phyloP scores from a whole-genome alignment of 2,888 invertebrate genomes.

The Caenorhabditis auriculariae region DNA sequence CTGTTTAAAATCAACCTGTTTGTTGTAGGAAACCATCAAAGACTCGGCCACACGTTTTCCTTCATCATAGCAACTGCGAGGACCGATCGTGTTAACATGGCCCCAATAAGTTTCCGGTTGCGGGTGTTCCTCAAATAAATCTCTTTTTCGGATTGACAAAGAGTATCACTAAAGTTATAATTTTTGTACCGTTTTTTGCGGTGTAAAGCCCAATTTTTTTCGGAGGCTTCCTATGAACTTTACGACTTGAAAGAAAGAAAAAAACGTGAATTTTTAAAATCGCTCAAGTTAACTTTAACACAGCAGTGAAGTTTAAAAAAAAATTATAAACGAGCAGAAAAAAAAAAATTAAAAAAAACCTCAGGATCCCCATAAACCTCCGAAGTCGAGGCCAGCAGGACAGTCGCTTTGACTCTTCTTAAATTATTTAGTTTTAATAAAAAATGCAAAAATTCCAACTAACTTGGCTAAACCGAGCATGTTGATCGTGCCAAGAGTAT shows the following conservation, averaged over 20 bases:
- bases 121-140: conserved; percentile 73
- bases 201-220: not conserved
- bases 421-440: conserved; percentile 4
- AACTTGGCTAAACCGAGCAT: conserved; percentile 65
- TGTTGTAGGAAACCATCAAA: conserved; percentile 90
- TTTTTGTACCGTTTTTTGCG: not conserved
- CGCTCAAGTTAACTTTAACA: too few relatives aligned
- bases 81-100: conserved; percentile 90
- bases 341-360: conserved; percentile 28
- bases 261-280: too few relatives aligned
- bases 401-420: conserved; percentile 59
- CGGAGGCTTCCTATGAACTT: too few relatives aligned
- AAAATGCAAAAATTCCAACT: conserved; percentile 3
- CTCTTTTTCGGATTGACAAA: not conserved
- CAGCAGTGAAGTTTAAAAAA: too few relatives aligned
- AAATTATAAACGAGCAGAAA: not conserved
- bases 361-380: conserved; percentile 99
- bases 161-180: conserved; percentile 66
- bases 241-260: too few relatives aligned
- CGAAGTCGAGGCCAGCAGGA: conserved; percentile 87
- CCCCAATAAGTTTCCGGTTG: conserved; percentile 94
- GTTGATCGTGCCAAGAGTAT: conserved; percentile 79
- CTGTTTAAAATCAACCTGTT: conserved; percentile 70
- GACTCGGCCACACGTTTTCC: conserved; percentile 98
- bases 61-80: conserved; percentile 94